These are phyloP conservation scores for Gymnoscopelus braueri DNA, from an alignment of 2,797 vertebrate genomes.

Conservation along the genomic window DNA sequence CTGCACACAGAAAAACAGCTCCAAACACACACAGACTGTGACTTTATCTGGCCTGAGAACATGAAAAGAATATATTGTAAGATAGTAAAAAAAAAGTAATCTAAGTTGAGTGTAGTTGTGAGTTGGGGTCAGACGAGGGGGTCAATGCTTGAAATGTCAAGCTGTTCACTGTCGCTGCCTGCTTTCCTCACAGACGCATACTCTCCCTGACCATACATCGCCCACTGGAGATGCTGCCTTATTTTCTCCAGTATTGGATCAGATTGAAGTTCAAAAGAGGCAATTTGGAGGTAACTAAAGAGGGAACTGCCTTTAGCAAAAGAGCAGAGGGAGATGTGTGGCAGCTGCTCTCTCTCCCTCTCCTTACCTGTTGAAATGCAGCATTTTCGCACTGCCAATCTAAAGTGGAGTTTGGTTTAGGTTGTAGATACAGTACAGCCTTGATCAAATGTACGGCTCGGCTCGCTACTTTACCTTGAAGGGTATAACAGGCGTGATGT, in stretches of 20 bases:
- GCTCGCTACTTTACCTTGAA: slow-evolving; percentile 39
- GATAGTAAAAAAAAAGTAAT: slow-evolving; percentile 36
- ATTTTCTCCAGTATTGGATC: slow-evolving; percentile 49
- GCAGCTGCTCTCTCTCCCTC: not conserved
- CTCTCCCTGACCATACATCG: slow-evolving; percentile 8
- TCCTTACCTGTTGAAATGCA: slow-evolving; percentile 44
- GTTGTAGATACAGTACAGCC: slow-evolving; percentile 12
- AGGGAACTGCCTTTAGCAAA: slow-evolving; percentile 17
- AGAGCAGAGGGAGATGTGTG: slow-evolving; percentile 18
- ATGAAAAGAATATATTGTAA: slow-evolving; percentile 24
- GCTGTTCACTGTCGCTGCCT: slow-evolving; percentile 12
- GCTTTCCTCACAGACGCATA: slow-evolving; percentile 8
- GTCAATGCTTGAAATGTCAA: slow-evolving; percentile 37
- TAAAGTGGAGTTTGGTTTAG: slow-evolving; percentile 38
- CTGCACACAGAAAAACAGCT: slow-evolving; percentile 4
- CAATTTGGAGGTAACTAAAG: slow-evolving; percentile 37
- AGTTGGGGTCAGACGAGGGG: slow-evolving; percentile 12
- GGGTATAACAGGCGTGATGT: slow-evolving; percentile 31
- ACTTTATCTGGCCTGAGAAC: slow-evolving; percentile 11
- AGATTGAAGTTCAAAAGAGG: slow-evolving; percentile 47
- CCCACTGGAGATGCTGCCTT: slow-evolving; percentile 43
- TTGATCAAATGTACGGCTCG: slow-evolving; percentile 41
- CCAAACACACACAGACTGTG: not conserved
- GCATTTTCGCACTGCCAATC: slow-evolving; percentile 44
- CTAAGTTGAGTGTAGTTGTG: slow-evolving; percentile 28